phyloP scores from a whole-genome alignment of 1,140 invertebrate genomes.

The Periplaneta americana region DNA sequence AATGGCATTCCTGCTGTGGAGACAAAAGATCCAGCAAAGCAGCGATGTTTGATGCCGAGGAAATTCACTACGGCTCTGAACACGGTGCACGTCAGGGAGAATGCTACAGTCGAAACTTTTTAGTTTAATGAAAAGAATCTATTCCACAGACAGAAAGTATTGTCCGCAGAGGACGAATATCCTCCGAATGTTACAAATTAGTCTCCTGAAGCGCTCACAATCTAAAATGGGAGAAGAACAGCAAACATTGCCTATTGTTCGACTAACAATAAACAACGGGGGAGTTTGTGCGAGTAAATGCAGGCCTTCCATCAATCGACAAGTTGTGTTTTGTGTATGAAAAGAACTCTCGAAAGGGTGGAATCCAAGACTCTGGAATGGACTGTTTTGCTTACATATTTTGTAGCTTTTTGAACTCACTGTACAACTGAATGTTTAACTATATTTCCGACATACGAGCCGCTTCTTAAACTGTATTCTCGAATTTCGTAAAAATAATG shows the following conservation, averaged over 20 bases:
- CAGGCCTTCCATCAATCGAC: not conserved
- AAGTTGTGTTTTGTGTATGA: not conserved
- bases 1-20: not conserved
- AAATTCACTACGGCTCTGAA: not conserved
- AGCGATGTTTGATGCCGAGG: not conserved
- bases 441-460: too few species aligned
- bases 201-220: not conserved
- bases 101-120: not conserved
- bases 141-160: not conserved
- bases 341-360: not conserved
- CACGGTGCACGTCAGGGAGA: too few species aligned
- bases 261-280: not conserved
- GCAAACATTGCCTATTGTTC: not conserved
- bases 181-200: not conserved
- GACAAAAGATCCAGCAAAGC: not conserved
- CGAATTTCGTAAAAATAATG: too few species aligned
- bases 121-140: not conserved
- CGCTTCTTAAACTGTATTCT: too few species aligned
- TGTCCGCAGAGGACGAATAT: not conserved
- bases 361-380: not conserved
- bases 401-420: too few species aligned
- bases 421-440: too few species aligned
- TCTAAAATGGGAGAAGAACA: not conserved
- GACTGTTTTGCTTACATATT: not conserved
- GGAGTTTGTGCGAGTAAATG: not conserved